Percentiles rank a stretch among this genome's conserved stretches.
Evolutionary conservation across 2,888 invertebrate genomes (phyloP).

Genomic region (Subacronicta megacephala): DNA sequence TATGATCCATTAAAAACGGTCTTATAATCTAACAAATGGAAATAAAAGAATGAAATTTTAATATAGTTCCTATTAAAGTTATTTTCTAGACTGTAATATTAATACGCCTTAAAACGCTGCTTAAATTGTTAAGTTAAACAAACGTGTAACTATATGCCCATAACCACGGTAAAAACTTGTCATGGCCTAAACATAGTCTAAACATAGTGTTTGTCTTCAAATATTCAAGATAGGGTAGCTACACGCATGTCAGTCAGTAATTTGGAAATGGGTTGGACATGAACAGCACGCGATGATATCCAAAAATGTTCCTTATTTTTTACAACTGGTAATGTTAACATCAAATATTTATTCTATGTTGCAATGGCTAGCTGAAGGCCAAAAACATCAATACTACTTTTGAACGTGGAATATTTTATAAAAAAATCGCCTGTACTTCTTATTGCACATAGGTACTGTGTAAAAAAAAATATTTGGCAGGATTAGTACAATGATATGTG

Average conservation of each 20-base stretch:
- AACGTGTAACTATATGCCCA: constrained; percentile 11
- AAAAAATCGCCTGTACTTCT: constrained; percentile 5
- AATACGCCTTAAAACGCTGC: background rate
- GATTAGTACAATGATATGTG: too few relatives aligned
- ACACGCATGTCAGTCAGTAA: constrained; percentile 78
- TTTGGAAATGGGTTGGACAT: constrained; percentile 77
- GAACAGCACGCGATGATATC: constrained; percentile 78
- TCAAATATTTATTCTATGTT: constrained; percentile 50
- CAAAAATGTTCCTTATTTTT: constrained; percentile 60
- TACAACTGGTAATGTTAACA: constrained; percentile 45
- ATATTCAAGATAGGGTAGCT: constrained; percentile 77
- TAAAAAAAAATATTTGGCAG: too few relatives aligned
- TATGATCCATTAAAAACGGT: too few relatives aligned
- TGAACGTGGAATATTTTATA: constrained; percentile 32
- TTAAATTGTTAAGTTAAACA: constrained; percentile 5
- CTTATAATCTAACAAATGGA: too few relatives aligned
- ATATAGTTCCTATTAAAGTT: too few relatives aligned
- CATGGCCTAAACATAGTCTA: constrained; percentile 62
- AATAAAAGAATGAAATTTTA: too few relatives aligned
- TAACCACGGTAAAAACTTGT: constrained; percentile 49
- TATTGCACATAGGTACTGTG: too few relatives aligned
- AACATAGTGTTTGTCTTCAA: constrained; percentile 73
- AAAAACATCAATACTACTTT: constrained; percentile 41
- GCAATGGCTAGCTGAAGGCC: constrained; percentile 42
- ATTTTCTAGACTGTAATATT: background rate